Evolutionary conservation across 2,888 invertebrate genomes (phyloP).

Genomic region (Muschampia plurimacula): DNA sequence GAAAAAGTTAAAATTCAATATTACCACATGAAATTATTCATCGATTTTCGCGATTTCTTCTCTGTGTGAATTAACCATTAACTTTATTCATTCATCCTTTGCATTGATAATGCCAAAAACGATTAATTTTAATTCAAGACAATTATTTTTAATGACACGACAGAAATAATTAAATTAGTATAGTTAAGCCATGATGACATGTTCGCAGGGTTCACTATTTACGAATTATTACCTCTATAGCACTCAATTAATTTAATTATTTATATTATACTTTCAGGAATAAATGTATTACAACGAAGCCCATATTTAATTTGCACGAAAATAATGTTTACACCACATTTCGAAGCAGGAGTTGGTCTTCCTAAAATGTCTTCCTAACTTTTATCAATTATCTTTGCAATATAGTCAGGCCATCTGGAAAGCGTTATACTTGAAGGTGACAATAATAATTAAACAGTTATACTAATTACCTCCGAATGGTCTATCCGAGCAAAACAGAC

Average conservation of each 20-base stretch:
- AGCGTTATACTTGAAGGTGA: constrained; percentile 31
- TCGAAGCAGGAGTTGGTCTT: not conserved
- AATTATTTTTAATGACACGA: too few species aligned
- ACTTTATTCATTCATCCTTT: too few species aligned
- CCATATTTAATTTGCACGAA: not conserved
- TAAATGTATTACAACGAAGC: too few species aligned
- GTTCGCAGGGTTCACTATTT: too few species aligned
- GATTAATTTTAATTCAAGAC: too few species aligned
- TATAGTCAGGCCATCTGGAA: constrained; percentile 35
- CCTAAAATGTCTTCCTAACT: constrained; percentile 17
- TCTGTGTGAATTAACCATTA: too few species aligned
- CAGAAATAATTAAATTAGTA: too few species aligned
- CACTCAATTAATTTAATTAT: too few species aligned
- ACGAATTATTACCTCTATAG: too few species aligned
- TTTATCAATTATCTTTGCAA: constrained; percentile 24
- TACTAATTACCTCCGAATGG: constrained; percentile 23
- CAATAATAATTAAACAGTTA: constrained; percentile 37
- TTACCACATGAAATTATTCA: not conserved
- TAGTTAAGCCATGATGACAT: too few species aligned
- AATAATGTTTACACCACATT: not conserved
- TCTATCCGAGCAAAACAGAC: constrained; percentile 30
- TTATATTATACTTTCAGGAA: too few species aligned
- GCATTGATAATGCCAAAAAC: too few species aligned
- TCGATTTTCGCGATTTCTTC: not conserved
- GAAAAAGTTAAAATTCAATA: not conserved